phyloP scores from a whole-genome alignment of 2,797 vertebrate species.

The Sebastes nivosus region DNA sequence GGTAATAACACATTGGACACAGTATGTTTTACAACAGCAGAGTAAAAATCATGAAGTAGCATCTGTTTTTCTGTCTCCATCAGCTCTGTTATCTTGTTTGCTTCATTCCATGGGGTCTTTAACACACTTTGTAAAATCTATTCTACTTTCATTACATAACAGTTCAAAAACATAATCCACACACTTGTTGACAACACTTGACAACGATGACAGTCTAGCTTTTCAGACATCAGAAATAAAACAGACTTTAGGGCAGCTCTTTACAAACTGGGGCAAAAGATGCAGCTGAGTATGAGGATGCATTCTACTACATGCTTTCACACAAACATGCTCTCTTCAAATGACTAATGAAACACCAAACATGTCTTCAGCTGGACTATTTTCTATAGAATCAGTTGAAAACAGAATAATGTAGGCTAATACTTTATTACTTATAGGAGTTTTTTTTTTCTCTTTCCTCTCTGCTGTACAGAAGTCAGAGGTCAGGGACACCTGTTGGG shows the following conservation, averaged over 20 bases:
- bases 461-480: constrained; percentile 1
- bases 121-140: constrained; percentile 49
- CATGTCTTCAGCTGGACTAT: neutral
- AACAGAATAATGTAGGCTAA: constrained; percentile 1
- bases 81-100: neutral
- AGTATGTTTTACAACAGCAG: neutral
- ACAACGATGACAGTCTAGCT: constrained; percentile 22
- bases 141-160: constrained; percentile 30
- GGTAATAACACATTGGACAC: neutral
- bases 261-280: constrained; percentile 3
- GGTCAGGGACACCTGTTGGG: neutral
- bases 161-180: constrained; percentile 24
- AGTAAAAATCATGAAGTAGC: neutral
- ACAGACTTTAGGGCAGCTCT: constrained; percentile 14
- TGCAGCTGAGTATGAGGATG: constrained; percentile 12
- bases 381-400: neutral
- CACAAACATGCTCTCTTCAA: constrained; percentile 63
- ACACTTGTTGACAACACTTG: constrained; percentile 32
- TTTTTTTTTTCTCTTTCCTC: neutral
- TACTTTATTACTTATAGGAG: neutral
- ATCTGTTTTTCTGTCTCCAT: neutral
- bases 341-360: constrained; percentile 17
- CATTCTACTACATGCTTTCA: constrained; percentile 56
- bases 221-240: constrained; percentile 12
- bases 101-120: constrained; percentile 45